Evolutionary conservation across 1,140 invertebrate genomes (phyloP).

Genomic region (Aphidius ervi): DNA sequence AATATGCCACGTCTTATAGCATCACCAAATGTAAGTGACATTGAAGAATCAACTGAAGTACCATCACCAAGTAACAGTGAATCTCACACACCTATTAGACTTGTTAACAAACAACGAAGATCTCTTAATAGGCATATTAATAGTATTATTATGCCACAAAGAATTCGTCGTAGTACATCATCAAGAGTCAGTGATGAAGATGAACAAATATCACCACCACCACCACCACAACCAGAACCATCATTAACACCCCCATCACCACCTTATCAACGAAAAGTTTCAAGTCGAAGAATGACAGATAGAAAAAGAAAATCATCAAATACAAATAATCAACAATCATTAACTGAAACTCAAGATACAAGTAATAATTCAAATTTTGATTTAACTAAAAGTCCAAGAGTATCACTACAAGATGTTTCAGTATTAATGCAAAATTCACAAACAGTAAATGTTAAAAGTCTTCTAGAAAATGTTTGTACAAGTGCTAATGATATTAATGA

Average conservation of each 20-base stretch:
- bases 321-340: neutral
- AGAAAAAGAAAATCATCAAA: conserved; percentile 15
- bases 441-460: conserved; percentile 35
- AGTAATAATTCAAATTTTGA: conserved; percentile 21
- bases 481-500: neutral
- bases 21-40: conserved; percentile 38
- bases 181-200: conserved; percentile 33
- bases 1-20: conserved; percentile 41
- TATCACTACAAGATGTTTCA: conserved; percentile 44
- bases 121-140: conserved; percentile 24
- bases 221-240: conserved; percentile 22
- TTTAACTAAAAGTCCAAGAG: conserved; percentile 33
- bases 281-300: conserved; percentile 14
- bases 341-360: neutral
- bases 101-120: conserved; percentile 15
- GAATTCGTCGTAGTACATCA: conserved; percentile 29
- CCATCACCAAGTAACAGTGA: conserved; percentile 20
- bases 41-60: conserved; percentile 27
- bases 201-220: conserved; percentile 18
- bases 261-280: conserved; percentile 22
- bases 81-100: conserved; percentile 7
- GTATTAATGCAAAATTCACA: conserved; percentile 43
- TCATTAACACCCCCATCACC: neutral
- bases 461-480: conserved; percentile 1
- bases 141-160: conserved; percentile 15